Conservation (phyloP, 2,113 vertebrate genomes). For the Psilopogon haemacephalus region DNA sequence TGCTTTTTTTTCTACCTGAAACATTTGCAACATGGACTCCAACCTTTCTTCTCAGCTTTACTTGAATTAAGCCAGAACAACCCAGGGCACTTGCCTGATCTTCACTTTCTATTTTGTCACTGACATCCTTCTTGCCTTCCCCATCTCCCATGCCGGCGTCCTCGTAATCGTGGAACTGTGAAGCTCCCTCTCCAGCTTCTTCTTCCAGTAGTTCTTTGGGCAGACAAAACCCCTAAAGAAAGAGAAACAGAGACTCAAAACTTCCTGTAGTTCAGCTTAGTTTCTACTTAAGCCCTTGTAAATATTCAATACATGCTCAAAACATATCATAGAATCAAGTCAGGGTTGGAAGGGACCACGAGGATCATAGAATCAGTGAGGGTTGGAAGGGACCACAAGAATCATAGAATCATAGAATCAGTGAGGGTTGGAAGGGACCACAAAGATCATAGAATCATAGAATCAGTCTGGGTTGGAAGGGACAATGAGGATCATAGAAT, state of each 20-base stretch:
- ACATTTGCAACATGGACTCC: background rate
- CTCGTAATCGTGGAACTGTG: slow-evolving; percentile 92
- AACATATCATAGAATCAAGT: no score
- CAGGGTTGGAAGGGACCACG: no score
- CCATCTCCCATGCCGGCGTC: slow-evolving; percentile 95
- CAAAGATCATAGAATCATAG: no score
- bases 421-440: no score
- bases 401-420: no score
- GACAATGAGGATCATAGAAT: no score
- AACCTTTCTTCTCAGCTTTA: background rate
- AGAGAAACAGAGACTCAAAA: background rate
- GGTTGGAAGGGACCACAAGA: no score
- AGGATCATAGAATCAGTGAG: no score
- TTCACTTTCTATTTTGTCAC: slow-evolving; percentile 95
- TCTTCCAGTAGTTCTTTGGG: slow-evolving; percentile 90
- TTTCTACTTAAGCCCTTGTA: background rate
- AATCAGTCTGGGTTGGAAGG: no score
- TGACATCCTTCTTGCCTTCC: slow-evolving; percentile 92
- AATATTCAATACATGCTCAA: background rate
- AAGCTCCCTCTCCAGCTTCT: slow-evolving; percentile 86
- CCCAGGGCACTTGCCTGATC: slow-evolving; percentile 84
- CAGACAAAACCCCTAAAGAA: slow-evolving; percentile 90
- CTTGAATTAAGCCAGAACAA: background rate
- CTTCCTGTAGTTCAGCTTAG: background rate
- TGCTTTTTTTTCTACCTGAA: background rate